Conservation (phyloP, 92 coral and sea anemone genomes). For the Parazoanthus darwini region DNA sequence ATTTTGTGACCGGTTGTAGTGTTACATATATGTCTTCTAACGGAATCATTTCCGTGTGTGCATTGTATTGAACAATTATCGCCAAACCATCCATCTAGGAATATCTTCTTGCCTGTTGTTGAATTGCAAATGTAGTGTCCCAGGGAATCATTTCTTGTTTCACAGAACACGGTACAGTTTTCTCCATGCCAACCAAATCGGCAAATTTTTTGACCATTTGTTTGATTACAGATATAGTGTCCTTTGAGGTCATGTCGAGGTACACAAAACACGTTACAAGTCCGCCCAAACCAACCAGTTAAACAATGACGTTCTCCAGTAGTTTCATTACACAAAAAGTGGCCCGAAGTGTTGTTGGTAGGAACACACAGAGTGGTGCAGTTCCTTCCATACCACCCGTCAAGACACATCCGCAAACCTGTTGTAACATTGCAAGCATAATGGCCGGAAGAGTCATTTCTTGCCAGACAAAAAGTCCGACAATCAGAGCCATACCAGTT, state of each 20-base stretch:
- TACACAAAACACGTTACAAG: constrained; percentile 42
- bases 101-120: constrained; percentile 32
- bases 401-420: constrained; percentile 45
- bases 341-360: constrained; percentile 45
- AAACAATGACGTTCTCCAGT: constrained; percentile 65
- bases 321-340: constrained; percentile 51
- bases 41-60: neutral
- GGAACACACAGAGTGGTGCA: constrained; percentile 61
- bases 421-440: constrained; percentile 57
- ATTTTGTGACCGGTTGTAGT: constrained; percentile 32
- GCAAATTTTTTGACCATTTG: constrained; percentile 24
- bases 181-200: constrained; percentile 35
- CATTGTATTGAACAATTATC: constrained; percentile 38
- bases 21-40: constrained; percentile 4
- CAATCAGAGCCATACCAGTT: constrained; percentile 62
- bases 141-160: constrained; percentile 21
- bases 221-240: constrained; percentile 34
- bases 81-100: constrained; percentile 52
- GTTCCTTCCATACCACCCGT: constrained; percentile 53
- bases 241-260: constrained; percentile 20
- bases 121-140: constrained; percentile 51
- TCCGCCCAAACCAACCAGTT: constrained; percentile 66
- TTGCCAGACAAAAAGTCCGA: constrained; percentile 37
- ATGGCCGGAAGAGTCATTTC: constrained; percentile 63
- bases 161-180: constrained; percentile 40